phyloP scores from a whole-genome alignment of 1,140 invertebrate species.

The Drosophila sturtevanti region DNA sequence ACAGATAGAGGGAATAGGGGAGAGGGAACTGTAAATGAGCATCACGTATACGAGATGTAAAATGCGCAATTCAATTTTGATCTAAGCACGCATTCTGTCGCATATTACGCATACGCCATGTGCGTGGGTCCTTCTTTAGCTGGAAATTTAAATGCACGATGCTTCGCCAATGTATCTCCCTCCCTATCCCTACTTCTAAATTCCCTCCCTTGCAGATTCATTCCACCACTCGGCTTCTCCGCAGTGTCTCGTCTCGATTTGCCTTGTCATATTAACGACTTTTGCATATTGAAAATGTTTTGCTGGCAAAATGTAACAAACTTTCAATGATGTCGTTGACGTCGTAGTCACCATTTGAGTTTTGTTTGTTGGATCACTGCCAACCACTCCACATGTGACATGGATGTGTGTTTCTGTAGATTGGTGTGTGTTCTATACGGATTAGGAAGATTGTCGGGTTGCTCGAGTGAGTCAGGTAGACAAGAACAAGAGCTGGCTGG shows the following conservation, averaged over 20 bases:
- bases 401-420: conserved; percentile 23
- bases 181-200: neutral
- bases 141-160: neutral
- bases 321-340: conserved; percentile 66
- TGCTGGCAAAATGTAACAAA: conserved; percentile 72
- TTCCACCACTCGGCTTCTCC: neutral
- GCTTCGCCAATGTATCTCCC: neutral
- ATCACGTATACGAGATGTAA: conserved; percentile 76
- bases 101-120: conserved; percentile 73
- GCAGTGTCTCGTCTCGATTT: neutral
- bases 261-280: conserved; percentile 68
- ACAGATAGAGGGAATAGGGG: neutral
- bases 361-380: conserved; percentile 44
- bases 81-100: conserved; percentile 79
- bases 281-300: conserved; percentile 80
- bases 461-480: conserved; percentile 20
- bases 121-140: conserved; percentile 5
- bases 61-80: conserved; percentile 79
- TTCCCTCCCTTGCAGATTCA: neutral
- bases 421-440: conserved; percentile 25
- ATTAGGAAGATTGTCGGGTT: conserved; percentile 32
- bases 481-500: conserved; percentile 35
- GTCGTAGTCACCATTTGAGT: conserved; percentile 27
- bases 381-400: conserved; percentile 22
- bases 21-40: conserved; percentile 31